Percentiles rank a stretch among this genome's conserved stretches.
These are phyloP conservation scores for Erinaceus europaeus DNA, from an alignment of 2,113 vertebrate species.

Conservation along the genomic window DNA sequence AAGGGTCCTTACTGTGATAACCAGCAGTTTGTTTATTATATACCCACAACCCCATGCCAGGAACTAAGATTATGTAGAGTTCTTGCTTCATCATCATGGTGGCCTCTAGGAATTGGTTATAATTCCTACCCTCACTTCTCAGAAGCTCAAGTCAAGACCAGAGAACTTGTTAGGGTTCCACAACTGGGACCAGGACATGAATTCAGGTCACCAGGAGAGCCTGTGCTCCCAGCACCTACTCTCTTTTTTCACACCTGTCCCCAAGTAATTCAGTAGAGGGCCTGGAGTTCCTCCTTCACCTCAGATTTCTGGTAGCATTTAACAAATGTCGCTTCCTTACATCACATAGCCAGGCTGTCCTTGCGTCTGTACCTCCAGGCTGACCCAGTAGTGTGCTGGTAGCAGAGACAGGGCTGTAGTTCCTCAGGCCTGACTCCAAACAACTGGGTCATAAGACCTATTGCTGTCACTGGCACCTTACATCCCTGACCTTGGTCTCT, in stretches of 20 bases:
- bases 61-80: background rate
- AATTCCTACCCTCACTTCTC: background rate
- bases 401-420: background rate
- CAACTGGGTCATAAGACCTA: background rate
- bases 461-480: background rate
- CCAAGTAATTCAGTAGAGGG: no score
- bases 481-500: background rate
- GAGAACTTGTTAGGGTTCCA: background rate
- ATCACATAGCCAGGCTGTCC: background rate
- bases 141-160: background rate
- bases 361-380: background rate
- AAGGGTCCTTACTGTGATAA: background rate
- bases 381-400: background rate
- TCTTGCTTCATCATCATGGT: background rate
- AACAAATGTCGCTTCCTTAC: background rate
- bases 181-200: background rate
- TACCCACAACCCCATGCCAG: background rate
- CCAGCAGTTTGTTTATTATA: background rate
- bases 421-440: background rate
- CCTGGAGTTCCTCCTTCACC: no score
- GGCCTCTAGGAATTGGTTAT: background rate
- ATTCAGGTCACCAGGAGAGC: background rate
- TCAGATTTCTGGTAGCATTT: background rate
- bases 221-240: rapidly evolving
- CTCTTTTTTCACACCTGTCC: background rate